Conservation (phyloP, 2,113 vertebrate genomes). For the Cepphus grylle region DNA sequence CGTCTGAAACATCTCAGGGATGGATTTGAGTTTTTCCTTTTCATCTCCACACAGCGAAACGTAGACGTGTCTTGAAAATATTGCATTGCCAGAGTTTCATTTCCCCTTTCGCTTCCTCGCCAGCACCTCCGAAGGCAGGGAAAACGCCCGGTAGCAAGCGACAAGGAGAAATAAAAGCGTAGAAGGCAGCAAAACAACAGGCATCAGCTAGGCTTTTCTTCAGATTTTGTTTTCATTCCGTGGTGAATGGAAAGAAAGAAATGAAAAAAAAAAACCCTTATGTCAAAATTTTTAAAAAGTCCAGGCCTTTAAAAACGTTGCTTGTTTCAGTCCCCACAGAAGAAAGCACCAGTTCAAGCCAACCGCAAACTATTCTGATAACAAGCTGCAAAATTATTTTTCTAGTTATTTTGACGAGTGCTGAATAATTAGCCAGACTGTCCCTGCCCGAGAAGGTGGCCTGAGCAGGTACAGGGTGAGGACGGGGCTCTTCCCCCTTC, state of each 20-base stretch:
- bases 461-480: neutral
- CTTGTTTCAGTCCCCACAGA: neutral
- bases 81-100: accelerated
- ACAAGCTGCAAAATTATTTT: neutral
- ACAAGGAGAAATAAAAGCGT: neutral
- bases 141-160: neutral
- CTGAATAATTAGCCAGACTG: neutral
- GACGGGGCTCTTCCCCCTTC: too few relatives aligned
- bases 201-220: neutral
- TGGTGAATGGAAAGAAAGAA: neutral
- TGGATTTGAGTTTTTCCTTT: neutral
- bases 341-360: neutral
- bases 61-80: neutral
- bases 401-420: neutral
- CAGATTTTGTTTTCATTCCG: neutral
- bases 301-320: neutral
- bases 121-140: neutral
- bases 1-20: neutral
- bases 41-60: neutral
- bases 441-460: neutral
- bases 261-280: neutral
- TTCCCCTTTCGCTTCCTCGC: neutral
- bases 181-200: neutral
- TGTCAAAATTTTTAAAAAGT: neutral
- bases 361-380: neutral